Evolutionary conservation across 2,888 invertebrate species (phyloP), one percentile per base, ranked within the genome.

Genomic region (Luperina testacea): DNA sequence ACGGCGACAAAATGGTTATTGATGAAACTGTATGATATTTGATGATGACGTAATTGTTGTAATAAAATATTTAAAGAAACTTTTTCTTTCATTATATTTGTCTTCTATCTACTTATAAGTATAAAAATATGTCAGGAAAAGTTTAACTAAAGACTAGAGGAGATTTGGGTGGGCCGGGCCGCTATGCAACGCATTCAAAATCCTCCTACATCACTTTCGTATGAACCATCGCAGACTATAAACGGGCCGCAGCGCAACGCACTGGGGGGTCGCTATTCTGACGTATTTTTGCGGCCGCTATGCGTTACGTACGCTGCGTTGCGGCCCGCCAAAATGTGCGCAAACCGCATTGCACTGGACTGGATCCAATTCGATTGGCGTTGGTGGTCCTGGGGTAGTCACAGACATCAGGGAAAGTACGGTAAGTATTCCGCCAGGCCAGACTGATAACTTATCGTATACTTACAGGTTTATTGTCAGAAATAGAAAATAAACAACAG

Each of bases 1-100:
- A 90, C 48, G 88, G 84, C 53, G 86, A 88, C 77, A 88, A 89
- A 65, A 87, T 83, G 82, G 65, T 82, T 11, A 70, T 75, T 24
- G 83, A 81, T 57, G 59, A 88, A 83, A 79, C 69, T 70, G 63
- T 82, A 76, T 79, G 75, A 81, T 38, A 27, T 2, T 2, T 15
- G 20, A 20, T 51, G 51, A 15, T 38, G 32, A 48, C 9, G 6
- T 59, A 27, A 68, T 72, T 76, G 68, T 75, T 78, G 15, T 65
- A 65, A 72, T 67, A 65, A 73, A 85, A 72, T 72, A 27, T 64
- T 64, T 42, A 17, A 78, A 13, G 24, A 42, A 78, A 0, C 8
- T n/a, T 48, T 15, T n/a, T 61, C n/a, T 38, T 48, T 68, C 3
- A 45, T 69, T 48, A 3, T 32, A 32, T 63, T 32, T 17, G 6